Percentiles rank a stretch among this genome's conserved stretches.
Evolutionary conservation across 2,888 invertebrate genomes (phyloP).

Genomic region (Scaptomyza reducta): DNA sequence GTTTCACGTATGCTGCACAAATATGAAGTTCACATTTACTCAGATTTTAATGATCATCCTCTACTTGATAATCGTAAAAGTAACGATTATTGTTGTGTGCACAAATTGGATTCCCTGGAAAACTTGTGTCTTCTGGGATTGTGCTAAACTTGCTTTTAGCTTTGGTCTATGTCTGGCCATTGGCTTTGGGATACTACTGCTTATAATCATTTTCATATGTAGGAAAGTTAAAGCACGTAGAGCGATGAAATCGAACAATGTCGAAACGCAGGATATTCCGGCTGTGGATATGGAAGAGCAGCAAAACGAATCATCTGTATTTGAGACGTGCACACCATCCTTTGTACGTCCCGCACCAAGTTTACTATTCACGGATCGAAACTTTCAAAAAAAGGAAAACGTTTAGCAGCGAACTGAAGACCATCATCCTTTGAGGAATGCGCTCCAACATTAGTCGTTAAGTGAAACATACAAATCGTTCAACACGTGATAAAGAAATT

Average conservation of each 20-base stretch:
- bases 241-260: not conserved
- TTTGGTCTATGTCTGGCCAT: not conserved
- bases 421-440: not conserved
- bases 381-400: not conserved
- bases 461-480: not conserved
- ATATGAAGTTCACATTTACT: not conserved
- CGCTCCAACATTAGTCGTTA: too few species aligned
- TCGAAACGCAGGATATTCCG: accelerated
- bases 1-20: not conserved
- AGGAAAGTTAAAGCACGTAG: not conserved
- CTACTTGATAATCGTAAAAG: not conserved
- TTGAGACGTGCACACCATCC: not conserved
- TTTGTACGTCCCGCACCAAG: not conserved
- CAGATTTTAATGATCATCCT: not conserved
- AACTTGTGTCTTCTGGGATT: not conserved
- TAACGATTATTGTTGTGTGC: not conserved
- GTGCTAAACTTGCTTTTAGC: not conserved
- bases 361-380: not conserved
- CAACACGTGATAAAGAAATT: too few species aligned
- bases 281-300: not conserved
- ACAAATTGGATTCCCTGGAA: too few species aligned
- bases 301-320: not conserved
- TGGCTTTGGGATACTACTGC: not conserved
- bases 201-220: not conserved
- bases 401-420: not conserved